Conservation (phyloP, 2,113 vertebrate species). For the Callipepla californica region DNA sequence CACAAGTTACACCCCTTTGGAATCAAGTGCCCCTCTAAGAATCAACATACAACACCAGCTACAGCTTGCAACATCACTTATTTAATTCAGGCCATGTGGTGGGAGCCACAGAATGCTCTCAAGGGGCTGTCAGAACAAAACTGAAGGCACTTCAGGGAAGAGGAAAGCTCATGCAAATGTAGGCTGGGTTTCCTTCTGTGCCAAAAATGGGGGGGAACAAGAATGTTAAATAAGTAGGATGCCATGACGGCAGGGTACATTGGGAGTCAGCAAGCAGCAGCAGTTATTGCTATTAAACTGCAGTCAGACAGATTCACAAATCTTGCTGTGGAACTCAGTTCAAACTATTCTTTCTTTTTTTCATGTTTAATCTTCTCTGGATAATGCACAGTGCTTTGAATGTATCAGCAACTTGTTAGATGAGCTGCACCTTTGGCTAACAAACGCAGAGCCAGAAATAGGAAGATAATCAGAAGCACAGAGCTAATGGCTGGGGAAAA, state of each 20-base stretch:
- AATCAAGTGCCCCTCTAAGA: neutral
- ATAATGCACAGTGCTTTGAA: neutral
- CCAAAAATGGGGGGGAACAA: neutral
- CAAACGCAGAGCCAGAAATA: neutral
- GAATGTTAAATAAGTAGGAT: neutral
- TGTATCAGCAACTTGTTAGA: neutral
- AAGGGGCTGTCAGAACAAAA: neutral
- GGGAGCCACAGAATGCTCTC: neutral
- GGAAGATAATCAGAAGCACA: neutral
- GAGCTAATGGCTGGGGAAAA: neutral
- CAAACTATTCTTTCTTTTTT: neutral
- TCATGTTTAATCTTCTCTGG: fast-evolving
- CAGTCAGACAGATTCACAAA: neutral
- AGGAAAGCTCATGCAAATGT: neutral
- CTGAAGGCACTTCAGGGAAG: neutral
- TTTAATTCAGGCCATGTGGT: neutral
- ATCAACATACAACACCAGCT: neutral
- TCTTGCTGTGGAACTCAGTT: neutral
- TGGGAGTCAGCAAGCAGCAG: neutral
- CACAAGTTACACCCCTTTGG: neutral
- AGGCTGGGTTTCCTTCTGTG: neutral
- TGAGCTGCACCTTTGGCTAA: conserved; percentile 17
- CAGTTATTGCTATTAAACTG: neutral
- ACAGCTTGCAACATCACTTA: neutral
- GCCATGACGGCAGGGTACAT: neutral